Conservation (phyloP, 2,888 invertebrate species). For the Thera obeliscata region DNA sequence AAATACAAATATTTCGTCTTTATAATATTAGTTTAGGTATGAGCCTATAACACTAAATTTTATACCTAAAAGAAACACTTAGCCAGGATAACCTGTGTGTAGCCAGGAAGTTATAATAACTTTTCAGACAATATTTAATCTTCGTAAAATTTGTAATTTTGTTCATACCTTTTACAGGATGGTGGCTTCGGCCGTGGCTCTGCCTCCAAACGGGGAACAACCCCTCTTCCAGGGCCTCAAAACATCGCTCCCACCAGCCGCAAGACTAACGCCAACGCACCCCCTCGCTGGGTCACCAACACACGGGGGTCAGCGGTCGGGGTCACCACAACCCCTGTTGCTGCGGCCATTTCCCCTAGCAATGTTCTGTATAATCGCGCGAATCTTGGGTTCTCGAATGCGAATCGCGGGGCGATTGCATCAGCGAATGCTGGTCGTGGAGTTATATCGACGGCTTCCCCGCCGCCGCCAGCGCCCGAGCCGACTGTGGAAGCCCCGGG, state of each 20-base stretch:
- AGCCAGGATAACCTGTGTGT: too few species aligned
- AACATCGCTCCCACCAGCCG: constrained; percentile 7
- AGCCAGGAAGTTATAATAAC: too few species aligned
- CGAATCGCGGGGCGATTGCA: constrained; percentile 1
- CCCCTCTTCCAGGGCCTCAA: constrained; percentile 20
- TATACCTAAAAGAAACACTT: too few species aligned
- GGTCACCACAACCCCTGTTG: neutral
- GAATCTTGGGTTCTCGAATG: neutral
- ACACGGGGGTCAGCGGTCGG: neutral
- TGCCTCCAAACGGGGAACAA: constrained; percentile 17
- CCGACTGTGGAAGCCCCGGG: constrained; percentile 18
- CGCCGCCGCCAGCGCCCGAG: constrained; percentile 20
- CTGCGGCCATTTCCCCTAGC: neutral
- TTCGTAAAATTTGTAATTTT: too few species aligned
- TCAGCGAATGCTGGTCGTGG: constrained; percentile 14
- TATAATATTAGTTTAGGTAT: too few species aligned
- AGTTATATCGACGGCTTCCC: constrained; percentile 20
- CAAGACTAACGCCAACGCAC: neutral
- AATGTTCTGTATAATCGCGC: constrained; percentile 6
- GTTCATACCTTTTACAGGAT: neutral
- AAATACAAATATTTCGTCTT: too few species aligned
- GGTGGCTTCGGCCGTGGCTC: constrained; percentile 17
- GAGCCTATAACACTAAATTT: too few species aligned
- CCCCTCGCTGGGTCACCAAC: constrained; percentile 2
- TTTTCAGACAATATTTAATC: too few species aligned